Evolutionary conservation across 2,797 vertebrate genomes (phyloP).

Genomic region (Falco cherrug): DNA sequence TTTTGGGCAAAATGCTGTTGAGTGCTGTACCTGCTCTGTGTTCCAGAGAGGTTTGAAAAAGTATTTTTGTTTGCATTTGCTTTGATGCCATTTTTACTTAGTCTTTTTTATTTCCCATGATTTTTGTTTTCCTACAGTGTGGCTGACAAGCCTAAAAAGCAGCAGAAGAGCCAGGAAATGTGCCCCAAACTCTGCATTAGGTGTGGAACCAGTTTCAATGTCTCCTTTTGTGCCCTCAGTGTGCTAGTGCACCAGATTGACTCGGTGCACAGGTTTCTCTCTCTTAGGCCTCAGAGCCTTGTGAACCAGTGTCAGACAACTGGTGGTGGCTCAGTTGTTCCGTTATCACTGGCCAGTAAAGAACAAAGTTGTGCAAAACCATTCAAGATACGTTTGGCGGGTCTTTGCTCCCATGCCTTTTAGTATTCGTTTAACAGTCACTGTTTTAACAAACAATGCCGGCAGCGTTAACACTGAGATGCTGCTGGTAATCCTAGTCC

Average conservation of each 20-base stretch:
- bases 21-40: slow-evolving; percentile 57
- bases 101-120: slow-evolving; percentile 72
- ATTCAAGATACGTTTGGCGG: not conserved
- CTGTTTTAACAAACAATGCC: not conserved
- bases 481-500: not conserved
- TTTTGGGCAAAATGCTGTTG: slow-evolving; percentile 40
- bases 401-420: not conserved
- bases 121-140: slow-evolving; percentile 77
- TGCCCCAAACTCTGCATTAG: slow-evolving; percentile 75
- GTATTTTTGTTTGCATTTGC: slow-evolving; percentile 61
- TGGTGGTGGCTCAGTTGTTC: not conserved
- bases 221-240: slow-evolving; percentile 72
- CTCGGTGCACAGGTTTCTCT: slow-evolving; percentile 24
- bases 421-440: not conserved
- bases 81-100: slow-evolving; percentile 72
- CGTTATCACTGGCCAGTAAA: not conserved
- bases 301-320: not conserved
- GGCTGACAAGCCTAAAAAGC: slow-evolving; percentile 76
- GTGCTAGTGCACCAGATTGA: slow-evolving; percentile 38
- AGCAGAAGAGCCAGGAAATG: slow-evolving; percentile 75
- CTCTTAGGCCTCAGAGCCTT: not conserved
- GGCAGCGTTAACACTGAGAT: not conserved
- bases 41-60: slow-evolving; percentile 45
- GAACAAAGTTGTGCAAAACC: not conserved
- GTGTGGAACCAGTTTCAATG: slow-evolving; percentile 73